A percentile compares a stretch with the other conserved stretches of the same genome.
Evolutionary conservation across 2,113 vertebrate species (phyloP).

Genomic region (Zootoca vivipara): DNA sequence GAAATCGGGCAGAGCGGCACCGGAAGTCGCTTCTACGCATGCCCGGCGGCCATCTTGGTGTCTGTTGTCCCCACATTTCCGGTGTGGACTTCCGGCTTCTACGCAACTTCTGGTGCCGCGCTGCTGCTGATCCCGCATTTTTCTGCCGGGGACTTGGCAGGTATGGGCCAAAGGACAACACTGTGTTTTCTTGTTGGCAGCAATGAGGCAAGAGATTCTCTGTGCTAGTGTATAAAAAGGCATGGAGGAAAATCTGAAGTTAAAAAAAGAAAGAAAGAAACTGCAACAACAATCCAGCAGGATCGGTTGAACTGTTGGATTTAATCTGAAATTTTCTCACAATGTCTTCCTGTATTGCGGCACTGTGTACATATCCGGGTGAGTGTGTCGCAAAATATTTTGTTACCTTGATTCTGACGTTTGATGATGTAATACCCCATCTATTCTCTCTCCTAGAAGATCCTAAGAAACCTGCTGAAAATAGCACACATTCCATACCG

Average conservation of each 20-base stretch:
- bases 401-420: not conserved
- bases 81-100: too few species aligned
- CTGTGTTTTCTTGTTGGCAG: not conserved
- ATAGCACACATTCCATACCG: not conserved
- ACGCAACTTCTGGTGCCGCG: too few species aligned
- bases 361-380: not conserved
- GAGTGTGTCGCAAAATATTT: not conserved
- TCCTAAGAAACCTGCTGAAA: not conserved
- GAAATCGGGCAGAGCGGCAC: too few species aligned
- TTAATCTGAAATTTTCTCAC: not conserved
- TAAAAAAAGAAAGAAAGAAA: too few species aligned
- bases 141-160: too few species aligned
- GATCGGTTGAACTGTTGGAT: not conserved
- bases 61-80: too few species aligned
- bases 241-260: not conserved
- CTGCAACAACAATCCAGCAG: not conserved
- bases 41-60: too few species aligned
- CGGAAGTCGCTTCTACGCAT: too few species aligned
- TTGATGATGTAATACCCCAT: not conserved
- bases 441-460: not conserved
- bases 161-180: too few species aligned
- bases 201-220: not conserved
- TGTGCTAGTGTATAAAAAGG: not conserved
- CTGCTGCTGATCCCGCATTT: too few species aligned
- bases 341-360: not conserved